phyloP scores from a whole-genome alignment of 2,797 vertebrate genomes.

The Antennarius maculatus region DNA sequence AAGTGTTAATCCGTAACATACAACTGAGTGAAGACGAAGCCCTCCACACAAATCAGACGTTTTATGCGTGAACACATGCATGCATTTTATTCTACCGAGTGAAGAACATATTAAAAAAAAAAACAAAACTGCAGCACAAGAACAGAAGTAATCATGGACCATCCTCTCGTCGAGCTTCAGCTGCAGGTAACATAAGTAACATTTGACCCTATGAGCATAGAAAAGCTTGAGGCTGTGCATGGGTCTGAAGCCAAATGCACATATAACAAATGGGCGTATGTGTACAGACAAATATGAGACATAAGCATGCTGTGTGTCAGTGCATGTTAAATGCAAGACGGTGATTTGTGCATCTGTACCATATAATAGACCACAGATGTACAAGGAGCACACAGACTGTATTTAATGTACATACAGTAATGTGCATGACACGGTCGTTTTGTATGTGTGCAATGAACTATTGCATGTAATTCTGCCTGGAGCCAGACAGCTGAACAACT shows the following conservation, averaged over 20 bases:
- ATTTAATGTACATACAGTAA: slow-evolving; percentile 1
- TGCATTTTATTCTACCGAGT: too few species aligned
- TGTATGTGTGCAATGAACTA: slow-evolving; percentile 16
- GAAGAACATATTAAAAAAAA: neutral
- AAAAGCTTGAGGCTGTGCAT: slow-evolving; percentile 6
- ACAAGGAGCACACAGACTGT: neutral
- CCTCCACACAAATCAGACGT: slow-evolving; percentile 35
- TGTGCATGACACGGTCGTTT: neutral
- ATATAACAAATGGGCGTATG: neutral
- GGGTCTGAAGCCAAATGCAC: neutral
- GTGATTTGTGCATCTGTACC: slow-evolving; percentile 1
- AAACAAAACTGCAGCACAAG: slow-evolving; percentile 53
- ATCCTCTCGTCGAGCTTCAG: slow-evolving; percentile 30
- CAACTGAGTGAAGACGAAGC: slow-evolving; percentile 49
- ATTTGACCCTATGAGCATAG: slow-evolving; percentile 45
- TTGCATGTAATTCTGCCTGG: slow-evolving; percentile 41
- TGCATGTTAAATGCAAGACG: slow-evolving; percentile 8
- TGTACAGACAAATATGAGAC: neutral
- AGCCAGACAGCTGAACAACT: slow-evolving; percentile 46
- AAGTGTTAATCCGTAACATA: slow-evolving; percentile 13
- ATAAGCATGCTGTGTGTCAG: neutral
- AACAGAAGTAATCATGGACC: slow-evolving; percentile 62
- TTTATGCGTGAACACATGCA: neutral
- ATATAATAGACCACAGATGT: slow-evolving; percentile 12
- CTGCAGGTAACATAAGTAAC: slow-evolving; percentile 44